Evolutionary conservation across 1,140 invertebrate species (phyloP).

Genomic region (Muscidifurax raptorellus): DNA sequence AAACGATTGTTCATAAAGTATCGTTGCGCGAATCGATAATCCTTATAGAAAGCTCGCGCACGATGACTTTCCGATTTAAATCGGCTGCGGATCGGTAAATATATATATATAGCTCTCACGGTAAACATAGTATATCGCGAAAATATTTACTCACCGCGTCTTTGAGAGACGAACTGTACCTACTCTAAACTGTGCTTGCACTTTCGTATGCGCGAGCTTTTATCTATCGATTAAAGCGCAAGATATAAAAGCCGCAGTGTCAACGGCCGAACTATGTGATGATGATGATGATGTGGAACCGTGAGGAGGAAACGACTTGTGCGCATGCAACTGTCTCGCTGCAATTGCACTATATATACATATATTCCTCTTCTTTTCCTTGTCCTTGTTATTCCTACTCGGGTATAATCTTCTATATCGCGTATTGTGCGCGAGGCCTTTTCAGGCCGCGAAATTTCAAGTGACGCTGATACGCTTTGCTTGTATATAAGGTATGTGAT

Average conservation of each 20-base stretch:
- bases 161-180: neutral
- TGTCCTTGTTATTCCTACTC: neutral
- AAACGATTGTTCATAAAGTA: neutral
- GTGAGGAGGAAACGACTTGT: neutral
- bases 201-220: constrained; percentile 2
- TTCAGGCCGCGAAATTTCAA: neutral
- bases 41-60: neutral
- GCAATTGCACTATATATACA: neutral
- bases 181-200: neutral
- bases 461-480: neutral
- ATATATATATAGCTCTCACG: too few species aligned
- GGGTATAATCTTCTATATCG: neutral
- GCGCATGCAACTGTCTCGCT: neutral
- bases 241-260: constrained; percentile 3
- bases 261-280: constrained; percentile 33
- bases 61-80: too few species aligned
- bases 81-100: too few species aligned
- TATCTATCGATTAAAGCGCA: constrained; percentile 31
- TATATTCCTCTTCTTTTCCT: neutral
- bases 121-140: neutral
- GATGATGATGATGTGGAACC: neutral
- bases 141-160: constrained; percentile 16
- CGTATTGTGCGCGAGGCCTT: neutral
- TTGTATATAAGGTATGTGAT: too few species aligned
- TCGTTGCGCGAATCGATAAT: neutral